Evolutionary conservation across 2,113 vertebrate species (phyloP), one percentile per base, ranked within the genome.

Genomic region (Henicopernis longicauda): DNA sequence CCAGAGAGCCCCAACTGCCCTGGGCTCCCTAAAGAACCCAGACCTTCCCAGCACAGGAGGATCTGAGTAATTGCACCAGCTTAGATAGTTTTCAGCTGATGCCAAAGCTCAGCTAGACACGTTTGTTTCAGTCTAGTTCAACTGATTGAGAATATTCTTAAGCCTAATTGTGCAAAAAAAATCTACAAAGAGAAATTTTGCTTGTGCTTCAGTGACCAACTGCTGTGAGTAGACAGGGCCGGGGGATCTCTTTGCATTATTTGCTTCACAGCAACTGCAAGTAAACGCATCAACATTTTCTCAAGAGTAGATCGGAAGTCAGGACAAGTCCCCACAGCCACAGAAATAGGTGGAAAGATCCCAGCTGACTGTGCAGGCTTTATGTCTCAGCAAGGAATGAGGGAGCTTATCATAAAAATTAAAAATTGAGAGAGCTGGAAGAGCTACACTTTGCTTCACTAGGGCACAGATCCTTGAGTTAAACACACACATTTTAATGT

Each of bases 151-250:
- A 73, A 77, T 38, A 69, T 34, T 67, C 63, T 50, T 69, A 82
- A 85, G 80, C 70, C 45, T 91, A 91, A 89, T 82, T 88, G 74
- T 66, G 69, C 82, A 86, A 80, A 66, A 65, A 36, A 63, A 47
- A 29, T 16, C 63, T n/a, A 31, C 58, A 89, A 89, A 76, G 62
- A 72, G 1, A 80, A 84, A 84, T 49, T 40, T 63, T 81, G 58
- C 63, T 67, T 58, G 86, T 92, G 95, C 83, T 94, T 91, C 87
- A 91, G 79, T 78, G 74, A 59, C 83, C 87, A 73, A 65, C 47
- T 31, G 11, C 69, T 82, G 74, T 69, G 65, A 91, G 74, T 20
- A 78, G 42, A 21, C 44, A 58, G 63, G 86, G 82, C 93, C 82
- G 77, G 47, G 58, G 69, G 90, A 90, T 57, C 73, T 62, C 78